Base-by-base conservation (phyloP, 2,888 invertebrate species). In the Agriopis aurantiaria region DNA sequence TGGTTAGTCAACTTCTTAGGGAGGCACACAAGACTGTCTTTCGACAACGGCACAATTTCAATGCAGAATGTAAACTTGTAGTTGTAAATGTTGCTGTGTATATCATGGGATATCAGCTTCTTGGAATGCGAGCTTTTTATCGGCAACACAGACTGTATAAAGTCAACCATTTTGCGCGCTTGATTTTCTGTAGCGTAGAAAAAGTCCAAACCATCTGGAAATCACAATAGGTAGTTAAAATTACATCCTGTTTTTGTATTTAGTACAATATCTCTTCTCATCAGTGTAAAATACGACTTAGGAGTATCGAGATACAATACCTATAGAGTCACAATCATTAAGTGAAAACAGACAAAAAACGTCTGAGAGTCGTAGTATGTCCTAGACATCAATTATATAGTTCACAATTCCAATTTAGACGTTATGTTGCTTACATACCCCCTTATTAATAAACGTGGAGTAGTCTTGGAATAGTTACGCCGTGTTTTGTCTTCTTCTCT, bases 81-180 rank as follows among this genome's bases (percentile, higher is more conserved):
- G 89, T 99, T 99, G 91, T 97, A 99, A 12, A 97, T 96, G 86
- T 99, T 99, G 88, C 98, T 99, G 90, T 98, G 99, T 68, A 98
- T 97, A 90, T 99, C 99, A 84, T 99, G 99, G 0, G 99, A 99
- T 80, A 99, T 97, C 52, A 99, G 95, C 83, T 99, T 98, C 89
- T 99, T 99, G 0, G 99, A 98, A 83, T 97, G 97, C 78, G 97
- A 96, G 83, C 96, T 96, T 84, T 97, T 97, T 81, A 97, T 97
- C 0, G 99, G 99, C 65, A 99, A 95, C 77, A 98, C 97, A 7
- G 97, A 95, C 72, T 95, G 95, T 10, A 99, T 92, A 85, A 99
- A 99, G 82, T 99, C 99, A 0, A 99, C 97, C 96, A 99, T 96
- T 95, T 99, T 99, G 41, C 98, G 96, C 0, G 99, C 99, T 87